Evolutionary conservation across 2,888 invertebrate species (phyloP), one percentile per base, ranked within the genome.

Genomic region (Xanthostigma xanthostigma): DNA sequence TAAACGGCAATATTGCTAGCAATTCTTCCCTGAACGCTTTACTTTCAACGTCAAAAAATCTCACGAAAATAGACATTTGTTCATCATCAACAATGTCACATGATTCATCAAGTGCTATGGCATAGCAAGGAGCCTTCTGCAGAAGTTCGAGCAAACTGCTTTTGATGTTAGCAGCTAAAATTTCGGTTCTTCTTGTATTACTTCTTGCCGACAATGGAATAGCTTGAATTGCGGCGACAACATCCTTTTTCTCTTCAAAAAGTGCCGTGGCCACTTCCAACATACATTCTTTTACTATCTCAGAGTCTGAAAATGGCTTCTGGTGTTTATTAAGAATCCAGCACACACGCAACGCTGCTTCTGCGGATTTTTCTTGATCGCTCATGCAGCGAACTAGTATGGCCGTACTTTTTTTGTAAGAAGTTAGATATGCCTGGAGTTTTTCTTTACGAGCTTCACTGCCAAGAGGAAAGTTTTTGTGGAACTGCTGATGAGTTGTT

Each of bases 41-140:
- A 55, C 49, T 49, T 39, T 53, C 55, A 53, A 52, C 49, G 44
- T 57, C 53, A 48, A 55, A 48, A 54, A 56, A 56, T 50, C 54
- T 45, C 47, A 55, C 53, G 40, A 55, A 56, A 55, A 53, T 49
- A 51, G 56, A 57, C 55, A 59, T 55, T 55, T 58, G 56, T 55
- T 58, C 56, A 53, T 53, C 53, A 58, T 57, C 57, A 57, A 54
- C 51, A 52, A 56, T 53, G 49, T 56, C 55, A 57, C 56, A 56
- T 52, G 58, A 58, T 47, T 58, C 56, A 52, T 58, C 58, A 53
- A 58, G 51, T 55, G 56, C 57, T 51, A 59, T 54, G 47, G 54
- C 51, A 53, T 57, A 56, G 52, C 55, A 53, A 49, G 53, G 49
- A 46, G 53, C 49, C 52, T 52, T 54, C 45, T 56, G 53, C 49